Evolutionary conservation across 2,113 vertebrate genomes (phyloP).

Genomic region (Cyanistes caeruleus): DNA sequence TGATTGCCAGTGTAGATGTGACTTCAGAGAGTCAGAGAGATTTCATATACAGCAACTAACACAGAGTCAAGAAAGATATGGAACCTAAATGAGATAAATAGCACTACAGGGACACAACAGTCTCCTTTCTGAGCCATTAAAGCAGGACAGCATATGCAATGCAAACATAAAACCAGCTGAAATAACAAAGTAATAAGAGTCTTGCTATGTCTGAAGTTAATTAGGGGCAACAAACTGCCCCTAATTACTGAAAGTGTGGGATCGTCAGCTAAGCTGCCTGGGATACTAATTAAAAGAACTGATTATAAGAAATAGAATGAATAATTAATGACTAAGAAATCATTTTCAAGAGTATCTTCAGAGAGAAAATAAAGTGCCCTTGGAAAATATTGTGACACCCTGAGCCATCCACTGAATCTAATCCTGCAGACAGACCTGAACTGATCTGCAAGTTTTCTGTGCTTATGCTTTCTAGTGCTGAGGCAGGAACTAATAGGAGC

Average conservation of each 20-base stretch:
- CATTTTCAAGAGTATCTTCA: conserved; percentile 21
- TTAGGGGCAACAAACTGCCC: conserved; percentile 55
- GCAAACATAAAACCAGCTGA: conserved; percentile 24
- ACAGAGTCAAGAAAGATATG: not conserved
- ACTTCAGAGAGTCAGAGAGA: not conserved
- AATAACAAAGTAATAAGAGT: conserved; percentile 15
- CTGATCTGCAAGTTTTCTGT: not conserved
- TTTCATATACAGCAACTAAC: not conserved
- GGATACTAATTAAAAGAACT: conserved; percentile 55
- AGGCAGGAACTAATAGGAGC: not conserved
- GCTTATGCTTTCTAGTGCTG: not conserved
- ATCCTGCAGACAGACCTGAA: not conserved
- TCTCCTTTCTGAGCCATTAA: conserved; percentile 9
- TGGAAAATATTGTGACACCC: conserved; percentile 10
- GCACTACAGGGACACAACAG: not conserved
- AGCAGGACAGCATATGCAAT: not conserved
- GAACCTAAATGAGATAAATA: not conserved
- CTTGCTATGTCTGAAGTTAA: conserved; percentile 46
- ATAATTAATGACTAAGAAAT: conserved; percentile 55
- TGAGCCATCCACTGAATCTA: conserved; percentile 14
- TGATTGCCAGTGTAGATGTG: not conserved
- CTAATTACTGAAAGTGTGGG: conserved; percentile 45
- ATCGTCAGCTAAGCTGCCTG: conserved; percentile 27
- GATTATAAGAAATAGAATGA: conserved; percentile 50
- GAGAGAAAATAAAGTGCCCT: conserved; percentile 34